Evolutionary conservation across 2,797 vertebrate genomes (phyloP), one percentile per base, ranked within the genome.

Genomic region (Glyptemys insculpta): DNA sequence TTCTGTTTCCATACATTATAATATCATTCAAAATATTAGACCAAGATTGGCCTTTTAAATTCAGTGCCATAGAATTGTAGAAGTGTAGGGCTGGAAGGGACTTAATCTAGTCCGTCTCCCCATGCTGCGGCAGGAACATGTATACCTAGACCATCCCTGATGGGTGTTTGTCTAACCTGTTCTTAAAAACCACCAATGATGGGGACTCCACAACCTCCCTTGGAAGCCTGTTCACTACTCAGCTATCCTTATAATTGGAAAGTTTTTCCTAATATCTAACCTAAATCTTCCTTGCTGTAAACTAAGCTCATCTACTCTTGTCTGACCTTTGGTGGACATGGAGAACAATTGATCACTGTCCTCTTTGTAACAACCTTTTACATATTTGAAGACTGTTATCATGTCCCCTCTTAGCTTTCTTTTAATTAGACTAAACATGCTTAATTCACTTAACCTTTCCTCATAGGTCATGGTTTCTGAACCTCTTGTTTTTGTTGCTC

Each of bases 1-100:
- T 84, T 95, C 74, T 85, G 74, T 91, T 92, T 92, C 92, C 91
- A 93, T 49, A 91, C 74, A 91, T 68, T 79, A 62, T 94, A 87
- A 54, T 97, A 96, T 96, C 34, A 94, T 87, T 84, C 83, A 85
- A 84, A 44, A 2, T 94, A 84, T 85, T 89, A 94, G 96, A 89
- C 93, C 92, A 93, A 34, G 79, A 25, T 7, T 44, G 79, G 92
- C 86, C 92, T 96, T 96, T 81, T 94, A 93, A 95, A 94, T 95
- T 94, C 96, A 97, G 85, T 34, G 83, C 81, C 86, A 81, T 97
- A n/a, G 62, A 65, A 65, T n/a, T 2, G 34, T 19, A 65, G 62
- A n/a, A 19, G 34, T 65, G 34, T n/a, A 19, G 18, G 62, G 6
- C 34, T 65, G 34, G 62, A n/a, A 10, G 62, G 34, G 16, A 65